Evolutionary conservation across 2,797 vertebrate species (phyloP), one percentile per base, ranked within the genome.

Genomic region (Morelia viridis): DNA sequence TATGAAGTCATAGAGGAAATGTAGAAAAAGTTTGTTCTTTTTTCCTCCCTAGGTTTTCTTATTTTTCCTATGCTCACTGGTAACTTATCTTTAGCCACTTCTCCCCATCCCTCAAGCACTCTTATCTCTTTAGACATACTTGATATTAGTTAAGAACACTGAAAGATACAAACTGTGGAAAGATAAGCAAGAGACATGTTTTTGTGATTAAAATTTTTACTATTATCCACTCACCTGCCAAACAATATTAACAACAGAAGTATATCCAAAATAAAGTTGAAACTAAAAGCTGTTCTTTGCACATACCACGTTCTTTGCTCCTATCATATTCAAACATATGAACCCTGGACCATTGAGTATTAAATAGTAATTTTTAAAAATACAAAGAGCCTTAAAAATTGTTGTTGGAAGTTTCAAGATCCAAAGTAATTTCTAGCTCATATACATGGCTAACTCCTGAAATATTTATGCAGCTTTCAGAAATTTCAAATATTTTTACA

Each of bases 401-500:
- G 24, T 3, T 68, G 24, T 1, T 56, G 41, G 13, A 92, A 84
- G 12, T 19, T 62, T 84, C n/a, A 88, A 61, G 84, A 92, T 57
- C 46, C 22, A 62, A 87, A 76, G 15, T 88, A 76, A 56, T 91
- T 68, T 17, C 10, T 85, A 15, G 53, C 83, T 57, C 35, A 12
- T 92, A 10, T 88, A 24, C 22, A 88, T 5, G 68, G 24, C 41
- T 56, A 26, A 26, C 5, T 88, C 50, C 31, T 83, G 13, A 88
- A 64, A 88, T 26, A n/a, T 26, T 41, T 57, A n/a, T 58, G 8
- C 8, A 71, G 56, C 24, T 83, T 71, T 56, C 61, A 83, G 50
- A 83, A 83, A 91, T 57, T 56, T 41, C 13, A 84, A 88, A 0
- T 83, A 57, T 89, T 83, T 92, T 88, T 92, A 84, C 22, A 65